Evolutionary conservation across 2,888 invertebrate genomes (phyloP), one percentile per base, ranked within the genome.

Genomic region (Andrena bicolor): DNA sequence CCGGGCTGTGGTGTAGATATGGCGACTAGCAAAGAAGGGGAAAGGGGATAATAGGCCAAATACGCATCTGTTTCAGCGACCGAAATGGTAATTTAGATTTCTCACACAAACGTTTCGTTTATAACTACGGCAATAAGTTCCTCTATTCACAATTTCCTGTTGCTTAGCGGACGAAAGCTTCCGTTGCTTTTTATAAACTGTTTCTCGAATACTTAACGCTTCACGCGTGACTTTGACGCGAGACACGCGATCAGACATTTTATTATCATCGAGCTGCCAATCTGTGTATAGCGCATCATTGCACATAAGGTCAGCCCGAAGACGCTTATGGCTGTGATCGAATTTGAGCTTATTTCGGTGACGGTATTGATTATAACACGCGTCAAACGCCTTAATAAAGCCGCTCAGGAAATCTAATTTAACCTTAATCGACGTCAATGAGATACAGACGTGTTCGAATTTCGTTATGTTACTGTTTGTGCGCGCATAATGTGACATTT

Each of bases 31-130:
- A 66, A 71, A 16, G 10, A 26, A 32, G 13, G 61, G 66, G 49
- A 78, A 70, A 73, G 73, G 66, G 69, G 76, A 88, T 86, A 84
- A 88, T 88, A 83, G 82, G 75, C 80, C 79, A 83, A 83, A 83
- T 76, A 75, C 73, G 76, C 79, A 80, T 76, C 80, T 82, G 66
- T 82, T 85, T 76, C 76, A 64, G 23, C 49, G 70, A 60, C 73
- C 60, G 65, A 84, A 86, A 83, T 76, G 75, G 75, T 82, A 72
- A 76, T 86, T 84, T 77, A 76, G 51, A 72, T 64, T 70, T 68
- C 49, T 13, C 66, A 61, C 58, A 51, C 41, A 72, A 76, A 72
- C 32, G 16, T 65, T 69, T n/a, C 32, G 32, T n/a, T 58, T 49
- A 4, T 35, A 69, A 58, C 63, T 48, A 32, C 10, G 23, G 63